A percentile compares a stretch with the other conserved stretches of the same genome.
Conservation (phyloP, 2,113 vertebrate species). For the Anhinga anhinga region DNA sequence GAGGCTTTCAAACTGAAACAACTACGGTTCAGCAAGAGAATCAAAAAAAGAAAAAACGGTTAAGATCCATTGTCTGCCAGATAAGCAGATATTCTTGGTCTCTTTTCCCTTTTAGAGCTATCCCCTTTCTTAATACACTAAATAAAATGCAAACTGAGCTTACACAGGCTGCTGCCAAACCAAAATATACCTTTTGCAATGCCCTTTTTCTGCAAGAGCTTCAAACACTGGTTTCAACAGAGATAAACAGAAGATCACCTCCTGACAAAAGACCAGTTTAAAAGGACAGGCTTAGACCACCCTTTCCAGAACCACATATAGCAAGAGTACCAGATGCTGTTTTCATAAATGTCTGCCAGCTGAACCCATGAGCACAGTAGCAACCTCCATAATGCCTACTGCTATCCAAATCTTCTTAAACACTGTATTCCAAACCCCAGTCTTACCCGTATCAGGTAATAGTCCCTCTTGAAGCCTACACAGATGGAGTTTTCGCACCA, state of each 20-base stretch:
- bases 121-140: neutral
- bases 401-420: neutral
- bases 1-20: neutral
- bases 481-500: conserved; percentile 99
- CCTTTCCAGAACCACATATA: neutral
- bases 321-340: neutral
- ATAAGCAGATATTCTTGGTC: neutral
- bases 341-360: neutral
- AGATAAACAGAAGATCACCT: neutral
- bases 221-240: neutral
- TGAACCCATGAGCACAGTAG: neutral
- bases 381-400: neutral
- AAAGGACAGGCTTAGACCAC: neutral
- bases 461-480: conserved; percentile 97
- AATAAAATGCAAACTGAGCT: neutral
- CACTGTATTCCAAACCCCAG: neutral
- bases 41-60: neutral
- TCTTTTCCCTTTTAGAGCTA: neutral
- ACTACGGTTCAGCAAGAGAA: neutral
- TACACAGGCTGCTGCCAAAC: neutral
- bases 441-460: conserved; percentile 93
- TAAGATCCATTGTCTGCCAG: neutral
- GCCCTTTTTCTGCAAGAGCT: neutral
- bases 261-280: neutral
- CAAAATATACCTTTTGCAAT: neutral